phyloP scores from a whole-genome alignment of 2,113 vertebrate genomes.

The Trinectes maculatus region DNA sequence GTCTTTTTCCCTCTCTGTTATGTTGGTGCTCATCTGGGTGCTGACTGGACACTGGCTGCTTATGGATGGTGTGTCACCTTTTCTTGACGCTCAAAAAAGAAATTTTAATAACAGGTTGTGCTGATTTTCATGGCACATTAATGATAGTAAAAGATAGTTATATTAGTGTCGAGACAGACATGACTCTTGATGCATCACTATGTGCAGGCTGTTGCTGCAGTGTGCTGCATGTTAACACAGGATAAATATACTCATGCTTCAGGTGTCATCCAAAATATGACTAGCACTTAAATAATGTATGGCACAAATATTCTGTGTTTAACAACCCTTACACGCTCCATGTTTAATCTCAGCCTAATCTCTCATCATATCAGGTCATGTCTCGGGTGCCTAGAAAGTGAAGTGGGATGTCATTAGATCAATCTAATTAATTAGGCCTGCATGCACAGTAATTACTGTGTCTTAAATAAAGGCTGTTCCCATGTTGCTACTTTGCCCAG shows the following conservation, averaged over 20 bases:
- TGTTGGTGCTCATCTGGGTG: constrained; percentile 99
- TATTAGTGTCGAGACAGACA: too few relatives aligned
- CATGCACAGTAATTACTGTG: constrained; percentile 21
- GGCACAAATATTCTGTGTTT: too few relatives aligned
- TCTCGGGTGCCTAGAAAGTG: background rate
- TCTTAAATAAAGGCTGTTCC: constrained; percentile 12
- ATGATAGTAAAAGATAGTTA: too few relatives aligned
- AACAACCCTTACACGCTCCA: background rate
- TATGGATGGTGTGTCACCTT: constrained; percentile 90
- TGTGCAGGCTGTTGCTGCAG: too few relatives aligned
- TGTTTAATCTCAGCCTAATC: background rate
- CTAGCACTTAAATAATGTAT: too few relatives aligned
- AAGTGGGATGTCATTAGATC: background rate
- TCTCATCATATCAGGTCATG: background rate
- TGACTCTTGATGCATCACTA: too few relatives aligned
- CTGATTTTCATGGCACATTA: too few relatives aligned
- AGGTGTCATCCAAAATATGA: too few relatives aligned
- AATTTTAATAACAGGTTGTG: too few relatives aligned
- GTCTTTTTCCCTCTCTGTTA: constrained; percentile 95
- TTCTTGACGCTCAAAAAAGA: background rate
- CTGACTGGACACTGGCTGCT: constrained; percentile 99
- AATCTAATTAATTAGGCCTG: constrained; percentile 16
- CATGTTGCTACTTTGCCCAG: background rate
- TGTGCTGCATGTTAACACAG: too few relatives aligned
- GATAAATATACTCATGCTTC: too few relatives aligned